Evolutionary conservation across 2,113 vertebrate genomes (phyloP), one percentile per base, ranked within the genome.

Genomic region (Vulpes lagopus): DNA sequence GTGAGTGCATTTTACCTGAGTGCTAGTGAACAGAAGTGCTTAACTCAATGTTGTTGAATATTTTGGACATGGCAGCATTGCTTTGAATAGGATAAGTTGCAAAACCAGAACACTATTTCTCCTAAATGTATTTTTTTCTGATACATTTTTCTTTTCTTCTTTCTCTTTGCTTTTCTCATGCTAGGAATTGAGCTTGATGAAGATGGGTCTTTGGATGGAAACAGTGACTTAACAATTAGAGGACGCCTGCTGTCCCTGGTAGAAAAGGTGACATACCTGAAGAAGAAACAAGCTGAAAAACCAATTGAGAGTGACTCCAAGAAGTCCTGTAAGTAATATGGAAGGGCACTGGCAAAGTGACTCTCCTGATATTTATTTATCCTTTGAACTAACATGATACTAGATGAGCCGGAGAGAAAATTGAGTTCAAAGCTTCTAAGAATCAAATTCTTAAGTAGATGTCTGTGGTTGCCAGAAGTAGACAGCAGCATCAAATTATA

Each of bases 141-240:
- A 30, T 51, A 11, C 91, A 9, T 27, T 90, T 59, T 84, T 85
- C 2, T 94, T 55, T 89, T 60, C 11, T 43, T 76, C 19, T 62
- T 67, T 94, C n/a, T 16, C 62, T 57, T 89, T 95, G 15, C 17
- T 35, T 94, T 73, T 96, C 86, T 97, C 73, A 60, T 97, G 89
- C 76, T 97, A 99, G 99, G 99, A 95, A 99, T 99, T 98, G 99
- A 99, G 96, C 97, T 99, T 76, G 99, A 99, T 80, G 99, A 99
- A 98, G 99, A 99, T 83, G 98, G 99, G 94, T 97, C 98, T 11
- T 97, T 99, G 35, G 99, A 99, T 30, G 99, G 98, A 38, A 99
- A 99, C 74, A 98, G 88, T 93, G 99, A 99, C 96, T 99, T 99
- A 98, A 99, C 99, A 20, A 99, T 99, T 96, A 98, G 99, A 93